phyloP scores from a whole-genome alignment of 2,113 vertebrate species.

The Odobenus rosmarus region DNA sequence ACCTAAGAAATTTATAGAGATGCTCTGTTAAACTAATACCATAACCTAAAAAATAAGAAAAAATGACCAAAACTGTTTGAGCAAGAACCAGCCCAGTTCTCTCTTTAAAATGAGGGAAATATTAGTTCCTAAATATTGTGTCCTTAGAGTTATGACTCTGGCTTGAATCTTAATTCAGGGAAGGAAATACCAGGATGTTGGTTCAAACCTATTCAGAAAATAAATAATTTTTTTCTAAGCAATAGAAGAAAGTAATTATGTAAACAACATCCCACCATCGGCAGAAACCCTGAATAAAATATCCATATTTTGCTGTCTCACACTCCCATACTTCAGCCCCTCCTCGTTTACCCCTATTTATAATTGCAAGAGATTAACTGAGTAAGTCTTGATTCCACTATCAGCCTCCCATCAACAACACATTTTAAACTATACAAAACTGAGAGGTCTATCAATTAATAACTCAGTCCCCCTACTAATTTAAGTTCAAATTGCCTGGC shows the following conservation, averaged over 20 bases:
- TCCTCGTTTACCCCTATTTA: not conserved
- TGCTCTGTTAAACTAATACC: not conserved
- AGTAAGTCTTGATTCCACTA: not conserved
- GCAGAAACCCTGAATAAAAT: not conserved
- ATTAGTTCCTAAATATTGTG: constrained; percentile 9
- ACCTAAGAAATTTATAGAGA: not conserved
- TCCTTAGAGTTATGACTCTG: not conserved
- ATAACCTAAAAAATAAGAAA: constrained; percentile 4
- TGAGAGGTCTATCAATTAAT: not conserved
- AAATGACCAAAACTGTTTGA: constrained; percentile 9
- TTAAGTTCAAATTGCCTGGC: not conserved
- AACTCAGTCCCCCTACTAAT: not conserved
- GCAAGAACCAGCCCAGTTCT: not conserved
- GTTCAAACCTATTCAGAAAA: constrained; percentile 10
- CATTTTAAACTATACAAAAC: not conserved
- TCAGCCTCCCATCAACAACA: not conserved
- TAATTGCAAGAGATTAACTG: not conserved
- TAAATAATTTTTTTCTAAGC: not conserved
- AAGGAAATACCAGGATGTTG: not conserved
- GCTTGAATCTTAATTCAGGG: constrained; percentile 19
- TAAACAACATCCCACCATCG: not conserved
- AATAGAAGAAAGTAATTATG: not conserved
- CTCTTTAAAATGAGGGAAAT: constrained; percentile 9
- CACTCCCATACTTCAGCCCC: not conserved
- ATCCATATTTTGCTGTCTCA: not conserved